phyloP scores from a whole-genome alignment of 2,113 vertebrate species.

The Corvus cornix region DNA sequence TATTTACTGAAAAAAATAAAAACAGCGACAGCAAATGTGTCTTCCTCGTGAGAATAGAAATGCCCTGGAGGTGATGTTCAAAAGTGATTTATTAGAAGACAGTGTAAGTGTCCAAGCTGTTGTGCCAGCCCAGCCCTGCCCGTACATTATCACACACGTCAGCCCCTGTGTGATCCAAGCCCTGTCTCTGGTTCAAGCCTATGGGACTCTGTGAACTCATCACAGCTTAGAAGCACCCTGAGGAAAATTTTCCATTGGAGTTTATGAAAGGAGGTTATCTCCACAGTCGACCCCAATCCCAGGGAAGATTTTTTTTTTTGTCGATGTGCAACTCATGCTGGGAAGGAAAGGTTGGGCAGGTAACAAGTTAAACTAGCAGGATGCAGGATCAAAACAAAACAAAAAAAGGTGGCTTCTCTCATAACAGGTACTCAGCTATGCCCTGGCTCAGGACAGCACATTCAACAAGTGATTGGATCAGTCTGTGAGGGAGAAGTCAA shows the following conservation, averaged over 20 bases:
- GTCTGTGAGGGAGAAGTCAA: not conserved
- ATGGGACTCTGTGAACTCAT: not conserved
- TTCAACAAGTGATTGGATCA: not conserved
- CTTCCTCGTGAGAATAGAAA: not conserved
- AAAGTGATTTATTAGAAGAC: not conserved
- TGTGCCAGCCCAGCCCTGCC: not conserved
- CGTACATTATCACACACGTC: fast-evolving
- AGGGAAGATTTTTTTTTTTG: not conserved
- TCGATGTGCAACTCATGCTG: not conserved
- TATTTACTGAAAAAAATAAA: not conserved
- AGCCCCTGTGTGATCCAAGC: not conserved
- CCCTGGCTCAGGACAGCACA: not conserved
- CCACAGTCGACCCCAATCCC: not conserved
- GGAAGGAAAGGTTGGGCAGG: not conserved
- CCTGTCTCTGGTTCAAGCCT: not conserved
- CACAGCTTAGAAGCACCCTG: not conserved
- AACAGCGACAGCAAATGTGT: not conserved
- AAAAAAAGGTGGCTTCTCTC: not conserved
- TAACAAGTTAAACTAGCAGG: not conserved
- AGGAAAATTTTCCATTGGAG: not conserved
- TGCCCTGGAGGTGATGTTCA: not conserved
- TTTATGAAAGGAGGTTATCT: not conserved
- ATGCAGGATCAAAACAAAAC: not conserved
- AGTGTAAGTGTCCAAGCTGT: not conserved
- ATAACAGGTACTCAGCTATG: not conserved